Base-by-base conservation (phyloP, 35 echinoderm and acorn worm genomes). In the Lytechinus pictus region DNA sequence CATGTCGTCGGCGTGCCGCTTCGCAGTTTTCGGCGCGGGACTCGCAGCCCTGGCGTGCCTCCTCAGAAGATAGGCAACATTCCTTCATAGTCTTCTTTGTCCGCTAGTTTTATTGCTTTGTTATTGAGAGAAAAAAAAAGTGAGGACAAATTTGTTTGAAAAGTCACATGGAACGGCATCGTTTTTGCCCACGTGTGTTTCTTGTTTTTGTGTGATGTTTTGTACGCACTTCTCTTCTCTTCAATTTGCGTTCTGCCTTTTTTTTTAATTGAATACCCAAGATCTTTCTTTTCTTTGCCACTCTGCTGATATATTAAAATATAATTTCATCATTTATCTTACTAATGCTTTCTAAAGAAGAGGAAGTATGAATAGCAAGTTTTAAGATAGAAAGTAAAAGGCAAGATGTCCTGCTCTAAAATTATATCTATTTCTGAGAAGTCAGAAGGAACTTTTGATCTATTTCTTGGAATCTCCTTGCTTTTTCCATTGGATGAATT, bases 1-100 rank as follows among this genome's bases (percentile, higher is more conserved):
- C 54, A 92, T 97, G 89, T 97, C 96, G 27, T 97, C 96, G 11
- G 96, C 97, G 58, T 98, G 97, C 95, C 95, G 96, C 94, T 97
- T 95, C 66, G 97, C 96, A 52, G 97, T 95, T 51, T 96, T 98
- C 94, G 97, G 97, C 54, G 97, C 97, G n/a, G 97, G 96, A 24
- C 44, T 98, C 27, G 97, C 96, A 71, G 96, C 97, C 14, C 90
- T 98, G 52, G 97, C 96, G n/a, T 98, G 97, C 94, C 89, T 98
- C 24, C 95, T 98, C 54, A 97, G 95, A 94, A 97, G 97, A 96
- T 98, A 97, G 96, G 96, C 71, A 21, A 61, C 57, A 57, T 55
- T 93, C 92, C 88, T 90, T 54, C 88, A 4, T 90, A 90, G 88
- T 90, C 88, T 90, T 90, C 88, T 90, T 52, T 90, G 88, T 90